A percentile compares a stretch with the other conserved stretches of the same genome.
Conservation (phyloP, 2,113 vertebrate genomes). For the Struthidea cinerea region DNA sequence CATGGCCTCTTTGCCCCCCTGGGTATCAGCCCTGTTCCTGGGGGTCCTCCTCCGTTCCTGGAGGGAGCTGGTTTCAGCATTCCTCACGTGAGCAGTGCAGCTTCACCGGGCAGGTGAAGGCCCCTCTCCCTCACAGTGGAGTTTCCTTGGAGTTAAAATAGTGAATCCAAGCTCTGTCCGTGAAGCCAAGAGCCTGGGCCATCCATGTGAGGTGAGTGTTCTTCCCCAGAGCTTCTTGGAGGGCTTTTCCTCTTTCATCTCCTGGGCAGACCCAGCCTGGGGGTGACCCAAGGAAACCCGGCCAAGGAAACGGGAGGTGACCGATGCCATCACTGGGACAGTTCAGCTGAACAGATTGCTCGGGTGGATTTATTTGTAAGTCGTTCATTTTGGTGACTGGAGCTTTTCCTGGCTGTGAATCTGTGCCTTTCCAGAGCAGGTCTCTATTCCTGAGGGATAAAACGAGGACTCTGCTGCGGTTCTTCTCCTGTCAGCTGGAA, state of each 20-base stretch:
- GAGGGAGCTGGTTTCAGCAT: accelerated
- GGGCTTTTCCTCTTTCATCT: background rate
- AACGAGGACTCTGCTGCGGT: background rate
- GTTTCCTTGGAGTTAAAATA: background rate
- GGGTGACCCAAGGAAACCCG: background rate
- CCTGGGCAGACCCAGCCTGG: background rate
- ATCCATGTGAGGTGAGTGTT: accelerated
- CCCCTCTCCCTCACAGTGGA: background rate
- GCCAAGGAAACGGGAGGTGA: background rate
- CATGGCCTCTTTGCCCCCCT: background rate
- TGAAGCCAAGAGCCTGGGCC: background rate
- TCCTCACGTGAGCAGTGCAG: background rate
- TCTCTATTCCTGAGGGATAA: background rate
- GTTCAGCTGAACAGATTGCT: background rate
- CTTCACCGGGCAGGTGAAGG: background rate
- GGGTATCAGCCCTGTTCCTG: accelerated
- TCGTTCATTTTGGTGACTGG: background rate
- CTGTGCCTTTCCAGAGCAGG: background rate
- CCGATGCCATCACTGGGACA: accelerated
- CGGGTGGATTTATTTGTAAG: background rate
- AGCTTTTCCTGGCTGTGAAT: background rate
- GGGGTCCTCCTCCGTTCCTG: background rate
- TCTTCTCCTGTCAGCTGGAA: background rate
- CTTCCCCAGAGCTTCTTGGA: background rate
- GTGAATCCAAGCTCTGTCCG: background rate